phyloP scores from a whole-genome alignment of 2,888 invertebrate genomes.

The Gymnocheta viridis region DNA sequence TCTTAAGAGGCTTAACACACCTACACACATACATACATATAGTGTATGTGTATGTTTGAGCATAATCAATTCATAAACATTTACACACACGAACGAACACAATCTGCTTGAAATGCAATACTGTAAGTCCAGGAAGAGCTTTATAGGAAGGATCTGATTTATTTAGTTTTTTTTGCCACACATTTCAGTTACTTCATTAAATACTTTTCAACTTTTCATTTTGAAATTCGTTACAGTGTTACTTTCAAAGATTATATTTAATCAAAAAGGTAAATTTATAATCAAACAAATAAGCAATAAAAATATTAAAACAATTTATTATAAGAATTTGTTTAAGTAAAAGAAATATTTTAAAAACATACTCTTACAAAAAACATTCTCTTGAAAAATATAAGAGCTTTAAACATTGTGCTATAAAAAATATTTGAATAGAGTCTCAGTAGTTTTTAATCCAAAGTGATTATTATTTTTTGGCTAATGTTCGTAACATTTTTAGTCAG shows the following conservation, averaged over 20 bases:
- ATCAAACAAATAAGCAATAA: neutral
- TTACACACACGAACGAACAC: neutral
- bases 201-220: neutral
- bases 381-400: no score
- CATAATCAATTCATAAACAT: neutral
- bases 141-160: neutral
- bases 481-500: no score
- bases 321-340: no score
- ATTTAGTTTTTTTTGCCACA: no score
- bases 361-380: no score
- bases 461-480: no score
- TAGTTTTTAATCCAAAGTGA: no score
- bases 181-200: neutral
- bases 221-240: neutral
- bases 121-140: neutral
- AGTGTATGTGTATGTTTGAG: neutral
- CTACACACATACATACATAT: neutral
- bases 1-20: constrained; percentile 19
- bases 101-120: neutral
- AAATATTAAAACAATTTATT: no score
- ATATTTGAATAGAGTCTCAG: no score
- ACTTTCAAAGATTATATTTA: neutral
- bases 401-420: no score
- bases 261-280: neutral
- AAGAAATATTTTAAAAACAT: no score